A percentile compares a stretch with the other conserved stretches of the same genome.
These are phyloP conservation scores for Henricia sp. DNA, from an alignment of 53 echinoderm and acorn worm species.

Conservation along the genomic window DNA sequence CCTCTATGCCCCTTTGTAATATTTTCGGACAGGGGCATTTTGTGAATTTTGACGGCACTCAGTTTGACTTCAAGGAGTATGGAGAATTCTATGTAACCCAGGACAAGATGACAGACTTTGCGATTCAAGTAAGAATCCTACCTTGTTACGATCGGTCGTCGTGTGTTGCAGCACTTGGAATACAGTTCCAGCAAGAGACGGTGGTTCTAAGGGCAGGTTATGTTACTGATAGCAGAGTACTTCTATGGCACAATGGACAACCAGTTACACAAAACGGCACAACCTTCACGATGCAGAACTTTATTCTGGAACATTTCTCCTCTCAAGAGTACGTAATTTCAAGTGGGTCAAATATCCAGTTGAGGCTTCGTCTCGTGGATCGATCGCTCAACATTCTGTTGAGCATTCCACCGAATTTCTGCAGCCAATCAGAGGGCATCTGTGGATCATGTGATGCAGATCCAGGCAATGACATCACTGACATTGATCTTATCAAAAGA, in stretches of 20 bases:
- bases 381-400: constrained; percentile 64
- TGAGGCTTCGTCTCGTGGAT: constrained; percentile 66
- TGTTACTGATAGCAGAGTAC: constrained; percentile 56
- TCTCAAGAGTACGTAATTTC: constrained; percentile 62
- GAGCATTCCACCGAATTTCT: constrained; percentile 39
- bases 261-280: constrained; percentile 41
- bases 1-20: constrained; percentile 58
- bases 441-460: constrained; percentile 91
- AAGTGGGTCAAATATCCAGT: constrained; percentile 15
- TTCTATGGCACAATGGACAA: constrained; percentile 72
- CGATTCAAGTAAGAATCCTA: constrained; percentile 69
- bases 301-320: constrained; percentile 59
- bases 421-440: constrained; percentile 58
- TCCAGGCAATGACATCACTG: constrained; percentile 72
- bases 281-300: constrained; percentile 30
- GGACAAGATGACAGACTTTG: constrained; percentile 37
- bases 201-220: constrained; percentile 75
- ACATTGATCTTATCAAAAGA: constrained; percentile 24
- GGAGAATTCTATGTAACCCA: constrained; percentile 74
- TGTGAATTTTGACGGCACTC: constrained; percentile 74
- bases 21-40: constrained; percentile 88
- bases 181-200: constrained; percentile 50
- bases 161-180: constrained; percentile 73
- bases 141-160: constrained; percentile 83
- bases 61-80: constrained; percentile 91